Evolutionary conservation across 2,888 invertebrate genomes (phyloP), one percentile per base, ranked within the genome.

Genomic region (Alcis repandata): DNA sequence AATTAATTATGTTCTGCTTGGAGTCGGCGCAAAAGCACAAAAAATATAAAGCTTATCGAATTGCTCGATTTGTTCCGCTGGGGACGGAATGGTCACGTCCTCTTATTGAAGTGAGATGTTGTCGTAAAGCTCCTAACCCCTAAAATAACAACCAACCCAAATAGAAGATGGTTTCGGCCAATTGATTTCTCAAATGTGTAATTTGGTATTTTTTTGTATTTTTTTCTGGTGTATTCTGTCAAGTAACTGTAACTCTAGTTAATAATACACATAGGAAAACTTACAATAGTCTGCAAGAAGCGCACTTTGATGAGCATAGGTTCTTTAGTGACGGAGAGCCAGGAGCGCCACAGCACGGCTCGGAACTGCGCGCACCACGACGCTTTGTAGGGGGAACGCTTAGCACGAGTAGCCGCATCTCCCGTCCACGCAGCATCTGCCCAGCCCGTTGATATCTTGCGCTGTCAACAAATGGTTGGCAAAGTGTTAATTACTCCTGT

Each of bases 271-370:
- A 15, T 19, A 45, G 13, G 15, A 10, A 32, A 27, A 94, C 96
- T 95, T 87, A 99, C 99, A 78, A 98, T 94, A 19, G 98, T 98
- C 90, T 99, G 98, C 36, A 98, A 85, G 70, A 98, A 90, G 72
- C 98, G 95, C 70, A 98, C 97, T 95, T 96, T 96, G 67, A 99
- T 96, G 22, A 99, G 94, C 84, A 98, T 95, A 0, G 98, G 98
- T 80, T 99, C 98, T 82, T 99, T 97, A 57, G 97, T 95, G 41
- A 97, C 96, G 43, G 97, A 97, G 36, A 98, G 91, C 96, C 97
- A 97, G 11, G 98, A 98, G 53, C 99, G 94, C 98, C 98, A 98
- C 9, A 98, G 90, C 0, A 99, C 96, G 0, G 98, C 98, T 0
- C 95, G 88, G 86, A 99, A 97, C 92, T 99, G 99, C 62, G 96